Evolutionary conservation across 2,113 vertebrate genomes (phyloP), one percentile per base, ranked within the genome.

Genomic region (Myotis yumanensis): DNA sequence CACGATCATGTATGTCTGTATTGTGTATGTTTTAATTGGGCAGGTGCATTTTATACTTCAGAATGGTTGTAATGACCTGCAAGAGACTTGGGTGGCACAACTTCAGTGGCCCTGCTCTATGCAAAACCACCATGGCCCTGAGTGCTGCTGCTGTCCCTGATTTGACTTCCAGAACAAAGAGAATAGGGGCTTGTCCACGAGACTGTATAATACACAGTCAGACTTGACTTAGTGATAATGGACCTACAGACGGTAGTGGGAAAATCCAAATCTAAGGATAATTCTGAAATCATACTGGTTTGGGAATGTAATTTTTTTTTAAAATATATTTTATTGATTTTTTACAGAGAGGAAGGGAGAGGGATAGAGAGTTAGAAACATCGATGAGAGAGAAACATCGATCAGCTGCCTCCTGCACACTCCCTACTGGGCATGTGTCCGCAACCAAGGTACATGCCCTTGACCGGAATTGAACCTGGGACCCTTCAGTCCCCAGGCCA

Each of bases 221-320:
- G 40, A 48, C 17, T 22, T 59, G 32, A 46, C 48, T 23, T 43
- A 30, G 30, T 43, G 48, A 43, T 12, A 3, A 69, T 51, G 28
- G 71, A 22, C 57, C 40, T 35, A 43, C 5, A 20, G 23, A 5
- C 4, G 5, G 22, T 35, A n/a, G 57, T 22, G 35, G 54, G 52
- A 93, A 89, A 84, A 54, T 46, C 43, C n/a, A 15, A 52, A 43
- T 46, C 7, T 54, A 9, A 4, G 18, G 28, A 35, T 81, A 72
- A 51, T 37, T 93, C 57, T 69, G 79, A 90, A 95, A 43, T 88
- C 23, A 5, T 35, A 20, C 18, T 93, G 54, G 1, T 80, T 84
- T 75, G 54, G 72, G 35, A 77, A 48, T 66, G 2, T 88, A 43
- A 14, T 77, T 90, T 66, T 52, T 37, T 3, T 3, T 3, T 3